Base-by-base conservation (phyloP, 2,888 invertebrate genomes). In the Spialia ferax region DNA sequence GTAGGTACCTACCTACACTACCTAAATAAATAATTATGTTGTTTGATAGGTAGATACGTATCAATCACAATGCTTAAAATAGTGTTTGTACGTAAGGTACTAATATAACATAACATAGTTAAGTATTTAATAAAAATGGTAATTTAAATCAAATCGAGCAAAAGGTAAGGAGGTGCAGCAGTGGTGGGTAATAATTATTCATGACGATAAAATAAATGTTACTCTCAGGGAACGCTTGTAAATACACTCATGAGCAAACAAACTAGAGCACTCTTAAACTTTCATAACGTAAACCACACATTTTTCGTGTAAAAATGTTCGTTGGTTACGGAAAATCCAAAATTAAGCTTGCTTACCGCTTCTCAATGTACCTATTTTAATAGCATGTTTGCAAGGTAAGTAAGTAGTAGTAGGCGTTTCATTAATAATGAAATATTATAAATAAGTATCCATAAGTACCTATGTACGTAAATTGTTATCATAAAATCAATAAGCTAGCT, bases 181-280 rank as follows among this genome's bases (percentile, higher is more conserved):
- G 50, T 13, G 13, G n/a, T 42, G n/a, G 38, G n/a, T 42, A 20
- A 56, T 56, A 29, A 11, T 32, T 20, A 60, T 60, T 60, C 29
- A 60, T 60, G 42, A 48, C 48, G 54, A 54, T 42, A 63, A 63
- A 63, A 55, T 38, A 29, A 54, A 55, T 38, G 55, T 55, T 32
- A 26, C 26, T 45, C 42, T 42, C 26, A 38, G 63, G 38, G 20
- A 45, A 13, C 55, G 63, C 63, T 64, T 56, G 56, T 64, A 64
- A 56, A 56, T 56, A 56, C 63, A 48, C 29, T 48, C 63, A 48
- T 35, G 56, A 64, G 56, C 63, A n/a, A 57, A 48, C 23, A 54
- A 23, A 32, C 18, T 64, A 48, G 20, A 64, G 64, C 64, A 57
- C 64, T 45, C 64, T 64, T 56, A 56, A 64, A 64, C 26, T 64